Conservation (phyloP, 2,888 invertebrate genomes). For the Campaea margaritaria region DNA sequence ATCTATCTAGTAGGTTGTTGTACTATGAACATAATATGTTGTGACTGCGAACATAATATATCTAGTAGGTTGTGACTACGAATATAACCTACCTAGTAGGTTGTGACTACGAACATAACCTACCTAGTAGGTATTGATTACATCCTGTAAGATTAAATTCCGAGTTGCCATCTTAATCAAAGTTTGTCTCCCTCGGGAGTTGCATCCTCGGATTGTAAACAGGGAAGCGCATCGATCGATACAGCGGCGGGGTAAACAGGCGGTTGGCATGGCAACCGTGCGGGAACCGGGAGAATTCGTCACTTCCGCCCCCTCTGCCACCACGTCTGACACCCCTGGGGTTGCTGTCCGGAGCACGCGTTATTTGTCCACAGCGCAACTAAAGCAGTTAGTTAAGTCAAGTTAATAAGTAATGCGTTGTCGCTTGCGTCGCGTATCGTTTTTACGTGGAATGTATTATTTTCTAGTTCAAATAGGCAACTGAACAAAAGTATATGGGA, state of each 20-base stretch:
- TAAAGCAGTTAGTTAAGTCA: conserved; percentile 14
- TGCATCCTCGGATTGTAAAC: conserved; percentile 68
- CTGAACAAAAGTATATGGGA: no score
- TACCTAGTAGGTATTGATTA: neutral
- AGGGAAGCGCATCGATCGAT: conserved; percentile 76
- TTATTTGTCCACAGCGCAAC: conserved; percentile 40
- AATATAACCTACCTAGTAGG: no score
- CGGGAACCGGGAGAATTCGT: conserved; percentile 74
- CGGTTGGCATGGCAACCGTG: conserved; percentile 76
- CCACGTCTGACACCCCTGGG: conserved; percentile 48
- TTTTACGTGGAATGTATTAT: no score
- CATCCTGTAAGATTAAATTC: neutral
- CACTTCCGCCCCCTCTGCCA: conserved; percentile 61
- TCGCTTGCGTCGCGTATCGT: no score
- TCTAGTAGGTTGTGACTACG: no score
- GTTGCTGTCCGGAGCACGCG: conserved; percentile 61
- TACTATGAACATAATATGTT: no score
- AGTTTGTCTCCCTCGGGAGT: conserved; percentile 11
- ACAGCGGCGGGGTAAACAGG: conserved; percentile 80
- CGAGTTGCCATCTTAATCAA: conserved; percentile 14
- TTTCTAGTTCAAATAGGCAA: no score
- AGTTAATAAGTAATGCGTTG: no score
- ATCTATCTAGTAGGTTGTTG: no score
- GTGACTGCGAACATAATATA: no score
- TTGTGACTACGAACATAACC: neutral